Conservation (phyloP, 2,797 vertebrate genomes). For the Acrossocheilus wenchowensis region DNA sequence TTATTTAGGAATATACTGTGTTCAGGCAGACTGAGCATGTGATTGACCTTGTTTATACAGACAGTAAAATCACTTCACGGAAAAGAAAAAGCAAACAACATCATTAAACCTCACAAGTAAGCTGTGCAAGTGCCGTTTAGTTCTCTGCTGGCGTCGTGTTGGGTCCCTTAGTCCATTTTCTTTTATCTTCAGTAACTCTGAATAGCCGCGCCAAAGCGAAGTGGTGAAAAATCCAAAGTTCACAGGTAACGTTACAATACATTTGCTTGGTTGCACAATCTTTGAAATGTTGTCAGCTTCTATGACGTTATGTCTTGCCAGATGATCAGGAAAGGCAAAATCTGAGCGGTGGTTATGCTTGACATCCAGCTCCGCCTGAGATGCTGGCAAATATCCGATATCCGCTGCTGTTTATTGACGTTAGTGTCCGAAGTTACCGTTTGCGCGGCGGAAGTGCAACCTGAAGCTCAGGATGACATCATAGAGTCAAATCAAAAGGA, state of each 20-base stretch:
- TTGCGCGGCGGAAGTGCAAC: constrained; percentile 11
- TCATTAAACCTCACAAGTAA: constrained; percentile 42
- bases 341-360: not conserved
- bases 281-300: constrained; percentile 16
- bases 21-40: constrained; percentile 80
- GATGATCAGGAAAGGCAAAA: constrained; percentile 23
- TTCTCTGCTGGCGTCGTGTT: constrained; percentile 62
- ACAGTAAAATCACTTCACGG: constrained; percentile 78
- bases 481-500: constrained; percentile 48
- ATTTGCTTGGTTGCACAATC: constrained; percentile 26
- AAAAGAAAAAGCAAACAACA: constrained; percentile 61
- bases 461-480: constrained; percentile 52
- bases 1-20: constrained; percentile 75
- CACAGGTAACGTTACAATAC: constrained; percentile 30
- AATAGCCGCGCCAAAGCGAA: constrained; percentile 25
- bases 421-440: not conserved
- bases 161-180: constrained; percentile 50
- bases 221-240: constrained; percentile 32
- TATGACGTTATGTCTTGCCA: constrained; percentile 19
- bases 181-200: constrained; percentile 31
- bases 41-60: constrained; percentile 64
- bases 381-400: constrained; percentile 7
- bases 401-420: not conserved
- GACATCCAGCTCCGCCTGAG: not conserved
- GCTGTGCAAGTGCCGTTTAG: constrained; percentile 41